Conservation (phyloP, 2,797 vertebrate species). For the Eutrigla gurnardus region DNA sequence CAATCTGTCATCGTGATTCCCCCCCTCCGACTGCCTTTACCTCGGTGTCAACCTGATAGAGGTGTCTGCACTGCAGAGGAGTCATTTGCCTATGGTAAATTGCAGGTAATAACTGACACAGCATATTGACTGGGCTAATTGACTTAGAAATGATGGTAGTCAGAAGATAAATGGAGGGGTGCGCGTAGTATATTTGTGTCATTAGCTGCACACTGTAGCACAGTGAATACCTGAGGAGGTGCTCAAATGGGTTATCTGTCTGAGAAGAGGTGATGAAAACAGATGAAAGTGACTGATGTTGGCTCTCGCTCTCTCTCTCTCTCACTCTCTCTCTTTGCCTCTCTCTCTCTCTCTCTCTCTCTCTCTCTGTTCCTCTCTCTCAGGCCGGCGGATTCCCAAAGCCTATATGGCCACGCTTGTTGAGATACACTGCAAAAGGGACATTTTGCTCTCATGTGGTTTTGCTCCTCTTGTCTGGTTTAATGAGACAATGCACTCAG, state of each 20-base stretch:
- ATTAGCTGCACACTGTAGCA: slow-evolving; percentile 56
- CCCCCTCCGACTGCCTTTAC: slow-evolving; percentile 30
- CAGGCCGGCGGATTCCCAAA: neutral
- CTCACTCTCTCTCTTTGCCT: too few species aligned
- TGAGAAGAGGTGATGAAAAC: slow-evolving; percentile 56
- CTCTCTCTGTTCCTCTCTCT: too few species aligned
- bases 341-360: too few species aligned
- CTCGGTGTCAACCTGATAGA: slow-evolving; percentile 46
- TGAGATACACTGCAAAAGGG: neutral
- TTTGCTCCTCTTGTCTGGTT: neutral
- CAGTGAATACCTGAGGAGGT: slow-evolving; percentile 50
- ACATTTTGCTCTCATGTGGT: slow-evolving; percentile 2
- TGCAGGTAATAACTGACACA: slow-evolving; percentile 67
- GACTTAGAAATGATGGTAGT: slow-evolving; percentile 62
- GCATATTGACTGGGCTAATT: slow-evolving; percentile 74
- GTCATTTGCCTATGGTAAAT: slow-evolving; percentile 58
- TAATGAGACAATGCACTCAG: neutral
- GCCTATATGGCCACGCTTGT: slow-evolving; percentile 16
- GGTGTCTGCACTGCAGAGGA: slow-evolving; percentile 30
- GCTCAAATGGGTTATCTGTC: slow-evolving; percentile 52
- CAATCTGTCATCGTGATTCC: slow-evolving; percentile 47
- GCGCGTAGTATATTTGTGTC: slow-evolving; percentile 50
- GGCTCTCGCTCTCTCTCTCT: neutral
- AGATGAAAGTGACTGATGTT: slow-evolving; percentile 50
- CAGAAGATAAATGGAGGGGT: slow-evolving; percentile 58